phyloP scores from a whole-genome alignment of 2,113 vertebrate genomes.

The Uria lomvia region DNA sequence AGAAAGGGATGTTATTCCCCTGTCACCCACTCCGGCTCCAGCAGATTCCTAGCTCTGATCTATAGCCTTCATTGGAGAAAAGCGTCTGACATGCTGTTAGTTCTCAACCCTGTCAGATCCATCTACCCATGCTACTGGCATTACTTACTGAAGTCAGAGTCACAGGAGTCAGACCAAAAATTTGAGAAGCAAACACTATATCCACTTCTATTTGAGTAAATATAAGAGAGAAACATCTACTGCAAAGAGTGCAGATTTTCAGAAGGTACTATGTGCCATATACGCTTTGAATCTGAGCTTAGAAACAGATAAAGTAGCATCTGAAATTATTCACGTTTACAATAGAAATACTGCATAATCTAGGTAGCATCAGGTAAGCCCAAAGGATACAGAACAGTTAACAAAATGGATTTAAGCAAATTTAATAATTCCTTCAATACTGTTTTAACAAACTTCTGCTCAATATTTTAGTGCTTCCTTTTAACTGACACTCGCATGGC shows the following conservation, averaged over 20 bases:
- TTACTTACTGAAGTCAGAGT: conserved; percentile 73
- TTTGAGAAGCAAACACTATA: conserved; percentile 37
- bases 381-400: neutral
- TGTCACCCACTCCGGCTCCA: conserved; percentile 89
- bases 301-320: neutral
- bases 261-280: neutral
- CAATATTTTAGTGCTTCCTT: neutral
- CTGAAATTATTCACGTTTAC: neutral
- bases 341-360: neutral
- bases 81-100: conserved; percentile 76
- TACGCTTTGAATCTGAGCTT: neutral
- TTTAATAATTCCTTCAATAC: neutral
- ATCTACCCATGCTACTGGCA: conserved; percentile 68
- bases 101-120: conserved; percentile 74
- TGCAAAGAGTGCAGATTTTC: neutral
- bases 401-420: neutral
- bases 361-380: neutral
- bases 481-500: neutral
- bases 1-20: conserved; percentile 99
- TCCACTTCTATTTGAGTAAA: neutral
- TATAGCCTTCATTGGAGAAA: conserved; percentile 84
- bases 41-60: conserved; percentile 92
- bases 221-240: neutral
- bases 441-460: neutral
- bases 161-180: conserved; percentile 68